Conservation (phyloP, 2,797 vertebrate genomes). For the Choloepus didactylus region DNA sequence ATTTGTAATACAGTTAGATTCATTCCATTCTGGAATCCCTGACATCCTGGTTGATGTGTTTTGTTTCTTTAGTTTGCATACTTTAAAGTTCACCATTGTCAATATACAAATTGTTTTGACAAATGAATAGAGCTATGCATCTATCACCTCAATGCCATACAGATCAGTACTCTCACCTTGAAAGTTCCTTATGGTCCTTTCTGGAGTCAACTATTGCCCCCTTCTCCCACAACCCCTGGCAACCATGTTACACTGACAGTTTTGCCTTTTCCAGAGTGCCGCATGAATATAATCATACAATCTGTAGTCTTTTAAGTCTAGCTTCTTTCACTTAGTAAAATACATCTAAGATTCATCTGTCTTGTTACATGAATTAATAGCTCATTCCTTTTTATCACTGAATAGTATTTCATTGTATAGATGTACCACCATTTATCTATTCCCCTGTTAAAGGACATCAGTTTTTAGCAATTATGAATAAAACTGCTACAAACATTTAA, state of each 20-base stretch:
- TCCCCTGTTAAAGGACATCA: not conserved
- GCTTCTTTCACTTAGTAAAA: not conserved
- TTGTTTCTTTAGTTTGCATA: not conserved
- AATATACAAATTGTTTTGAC: not conserved
- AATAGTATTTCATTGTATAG: not conserved
- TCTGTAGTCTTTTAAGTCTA: too few species aligned
- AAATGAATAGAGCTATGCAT: not conserved
- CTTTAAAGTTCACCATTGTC: not conserved
- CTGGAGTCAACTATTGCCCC: not conserved
- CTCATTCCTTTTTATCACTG: not conserved
- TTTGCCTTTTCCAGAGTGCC: constrained; percentile 1
- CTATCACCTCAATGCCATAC: not conserved
- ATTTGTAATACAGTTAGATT: not conserved
- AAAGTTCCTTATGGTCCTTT: not conserved
- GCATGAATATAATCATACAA: not conserved
- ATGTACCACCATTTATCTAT: too few species aligned
- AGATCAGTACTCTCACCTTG: not conserved
- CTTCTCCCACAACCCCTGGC: not conserved
- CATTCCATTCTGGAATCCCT: not conserved
- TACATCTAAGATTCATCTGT: not conserved
- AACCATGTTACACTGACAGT: not conserved
- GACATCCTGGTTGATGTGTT: not conserved
- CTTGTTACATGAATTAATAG: not conserved
- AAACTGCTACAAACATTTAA: not conserved
- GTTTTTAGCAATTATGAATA: constrained; percentile 16